Evolutionary conservation across 2,888 invertebrate species (phyloP).

Genomic region (Sisyra nigra): DNA sequence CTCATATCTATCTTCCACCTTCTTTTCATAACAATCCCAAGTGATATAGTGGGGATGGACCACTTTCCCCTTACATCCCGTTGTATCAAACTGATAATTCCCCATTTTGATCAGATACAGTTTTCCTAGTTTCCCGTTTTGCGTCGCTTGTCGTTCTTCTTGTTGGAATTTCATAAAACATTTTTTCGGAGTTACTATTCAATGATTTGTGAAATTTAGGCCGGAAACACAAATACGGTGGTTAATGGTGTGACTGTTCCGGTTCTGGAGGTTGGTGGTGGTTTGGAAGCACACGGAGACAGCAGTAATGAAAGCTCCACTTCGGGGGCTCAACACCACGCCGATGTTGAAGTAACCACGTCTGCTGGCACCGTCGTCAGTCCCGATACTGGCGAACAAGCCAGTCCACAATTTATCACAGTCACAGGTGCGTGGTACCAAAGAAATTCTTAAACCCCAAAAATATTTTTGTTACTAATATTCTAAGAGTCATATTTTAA

Average conservation of each 20-base stretch:
- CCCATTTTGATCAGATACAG: conserved; percentile 2
- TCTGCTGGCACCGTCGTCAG: conserved; percentile 20
- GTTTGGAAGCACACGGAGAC: conserved; percentile 36
- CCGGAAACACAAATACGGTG: conserved; percentile 11
- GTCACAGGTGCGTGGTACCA: conserved; percentile 56
- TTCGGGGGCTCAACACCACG: conserved; percentile 29
- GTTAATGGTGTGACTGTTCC: conserved; percentile 25
- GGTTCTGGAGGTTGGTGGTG: conserved; percentile 28
- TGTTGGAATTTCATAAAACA: no score
- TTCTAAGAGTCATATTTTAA: no score
- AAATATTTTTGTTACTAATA: no score
- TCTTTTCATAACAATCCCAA: no score
- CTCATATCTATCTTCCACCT: no score
- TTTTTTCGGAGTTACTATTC: no score
- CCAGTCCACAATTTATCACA: conserved; percentile 47
- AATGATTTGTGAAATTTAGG: conserved; percentile 3
- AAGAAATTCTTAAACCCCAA: conserved; percentile 3
- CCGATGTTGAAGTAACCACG: conserved; percentile 30
- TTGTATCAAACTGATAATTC: background rate
- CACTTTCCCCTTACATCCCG: background rate
- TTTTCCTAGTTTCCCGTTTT: background rate
- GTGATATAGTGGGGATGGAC: no score
- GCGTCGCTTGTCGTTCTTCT: no score
- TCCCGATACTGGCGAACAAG: conserved; percentile 16
- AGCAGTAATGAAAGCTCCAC: conserved; percentile 40